Evolutionary conservation across 2,113 vertebrate genomes (phyloP).

Genomic region (Gadus macrocephalus): DNA sequence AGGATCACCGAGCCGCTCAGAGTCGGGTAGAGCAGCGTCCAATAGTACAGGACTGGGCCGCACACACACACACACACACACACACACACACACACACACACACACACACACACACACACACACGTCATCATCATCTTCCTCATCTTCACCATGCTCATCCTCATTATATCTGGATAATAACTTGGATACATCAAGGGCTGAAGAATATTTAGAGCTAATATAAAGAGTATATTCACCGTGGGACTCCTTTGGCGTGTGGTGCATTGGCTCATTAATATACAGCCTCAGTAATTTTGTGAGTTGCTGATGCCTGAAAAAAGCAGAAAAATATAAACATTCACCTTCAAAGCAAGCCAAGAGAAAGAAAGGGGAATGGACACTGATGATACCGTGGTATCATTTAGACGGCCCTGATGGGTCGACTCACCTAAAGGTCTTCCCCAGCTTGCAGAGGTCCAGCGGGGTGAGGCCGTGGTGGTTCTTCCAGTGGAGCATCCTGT

Average conservation of each 20-base stretch:
- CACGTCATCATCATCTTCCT: background rate
- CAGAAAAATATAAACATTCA: constrained; percentile 30
- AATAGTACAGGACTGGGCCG: constrained; percentile 70
- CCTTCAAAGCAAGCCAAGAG: constrained; percentile 34
- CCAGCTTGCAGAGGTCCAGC: constrained; percentile 70
- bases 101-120: background rate
- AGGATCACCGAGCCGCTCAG: constrained; percentile 66
- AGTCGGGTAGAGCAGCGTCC: constrained; percentile 69
- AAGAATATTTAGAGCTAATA: too few relatives aligned
- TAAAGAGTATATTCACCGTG: constrained; percentile 52
- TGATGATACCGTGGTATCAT: too few relatives aligned
- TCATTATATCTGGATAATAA: background rate
- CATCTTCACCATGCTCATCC: background rate
- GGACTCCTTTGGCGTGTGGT: constrained; percentile 67
- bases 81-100: constrained; percentile 1
- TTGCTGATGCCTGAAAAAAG: constrained; percentile 72
- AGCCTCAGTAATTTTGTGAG: constrained; percentile 68
- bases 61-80: constrained; percentile 3
- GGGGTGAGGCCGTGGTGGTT: constrained; percentile 68
- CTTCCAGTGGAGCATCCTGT: constrained; percentile 63
- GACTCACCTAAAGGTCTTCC: constrained; percentile 72
- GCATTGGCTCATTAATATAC: constrained; percentile 60
- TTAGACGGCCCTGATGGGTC: background rate
- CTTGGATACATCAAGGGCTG: too few relatives aligned
- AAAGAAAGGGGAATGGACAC: constrained; percentile 10